A percentile compares a stretch with the other conserved stretches of the same genome.
These are phyloP conservation scores for Xestia c-nigrum DNA, from an alignment of 2,888 invertebrate genomes.

Conservation along the genomic window DNA sequence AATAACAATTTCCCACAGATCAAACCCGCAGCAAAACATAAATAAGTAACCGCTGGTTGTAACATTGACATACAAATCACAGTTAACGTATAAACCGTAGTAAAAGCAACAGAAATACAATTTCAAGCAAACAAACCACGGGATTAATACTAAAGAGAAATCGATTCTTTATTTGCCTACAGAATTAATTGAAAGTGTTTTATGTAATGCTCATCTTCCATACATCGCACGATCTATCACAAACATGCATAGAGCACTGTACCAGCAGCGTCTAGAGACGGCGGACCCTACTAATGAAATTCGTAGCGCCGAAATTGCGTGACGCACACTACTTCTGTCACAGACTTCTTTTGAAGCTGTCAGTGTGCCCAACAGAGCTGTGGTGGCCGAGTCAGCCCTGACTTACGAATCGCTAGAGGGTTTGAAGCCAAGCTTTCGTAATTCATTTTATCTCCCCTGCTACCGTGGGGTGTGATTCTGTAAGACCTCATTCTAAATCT, in stretches of 20 bases:
- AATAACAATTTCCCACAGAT: background rate
- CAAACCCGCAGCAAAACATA: background rate
- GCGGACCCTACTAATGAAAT: background rate
- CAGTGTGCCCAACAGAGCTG: background rate
- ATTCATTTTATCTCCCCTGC: background rate
- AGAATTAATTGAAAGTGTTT: constrained; percentile 65
- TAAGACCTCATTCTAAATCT: too few species aligned
- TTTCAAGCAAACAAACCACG: constrained; percentile 43
- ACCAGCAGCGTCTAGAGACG: background rate
- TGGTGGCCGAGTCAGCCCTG: background rate
- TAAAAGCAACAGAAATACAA: constrained; percentile 47
- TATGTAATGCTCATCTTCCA: constrained; percentile 63
- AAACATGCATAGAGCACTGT: constrained; percentile 42
- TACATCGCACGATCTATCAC: constrained; percentile 64
- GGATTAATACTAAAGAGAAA: constrained; percentile 63
- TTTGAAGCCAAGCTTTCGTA: background rate
- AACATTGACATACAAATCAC: constrained; percentile 8
- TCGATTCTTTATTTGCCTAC: constrained; percentile 65
- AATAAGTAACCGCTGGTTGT: background rate
- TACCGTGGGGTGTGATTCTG: too few species aligned
- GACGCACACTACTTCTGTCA: background rate
- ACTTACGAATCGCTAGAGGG: background rate
- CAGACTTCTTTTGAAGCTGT: background rate
- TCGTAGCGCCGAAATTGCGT: background rate
- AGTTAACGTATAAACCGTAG: background rate